Evolutionary conservation across 2,888 invertebrate species (phyloP), one percentile per base, ranked within the genome.

Genomic region (Drosophila meridiana): DNA sequence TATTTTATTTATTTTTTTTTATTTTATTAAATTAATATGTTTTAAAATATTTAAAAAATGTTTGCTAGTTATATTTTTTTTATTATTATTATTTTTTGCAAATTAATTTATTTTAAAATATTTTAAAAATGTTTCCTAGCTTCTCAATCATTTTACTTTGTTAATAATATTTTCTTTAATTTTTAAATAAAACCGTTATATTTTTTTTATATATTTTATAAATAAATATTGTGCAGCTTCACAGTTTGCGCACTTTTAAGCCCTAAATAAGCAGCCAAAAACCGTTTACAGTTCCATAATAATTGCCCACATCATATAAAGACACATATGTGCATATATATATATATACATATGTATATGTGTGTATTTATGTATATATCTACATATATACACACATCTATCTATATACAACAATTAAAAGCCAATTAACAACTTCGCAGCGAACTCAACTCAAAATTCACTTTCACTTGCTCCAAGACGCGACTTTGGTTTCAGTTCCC

Each of bases 341-440:
- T 5, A 32, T 11, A 9, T 2, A 48, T 2, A 30, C 8, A 14
- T n/a, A 34, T 30, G 14, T 7, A 14, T 5, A 14, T 4, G 2
- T 28, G 4, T 34, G 3, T 34, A n/a, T 34, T 2, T 32, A 50
- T 36, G 13, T 11, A 36, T 3, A 34, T 4, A 30, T 6, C 4
- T 28, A 7, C 14, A n/a, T 28, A 28, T 38, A 36, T 8, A 2
- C 4, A 40, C 6, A n/a, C n/a, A 5, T 40, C 5, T 4, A 2
- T 42, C n/a, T 56, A n/a, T 7, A 5, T 57, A 63, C 59, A 40
- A 59, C 53, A 68, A 86, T 90, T 90, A 90, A 86, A 90, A 87
- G 78, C 76, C 87, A 86, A 86, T 90, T 86, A 86, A 83, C 86
- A 89, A 72, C 74, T 90, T 53, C 65, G 60, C 67, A 48, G 48